phyloP scores from a whole-genome alignment of 2,888 invertebrate genomes.

The Kuschelorhynchus macadamiae region DNA sequence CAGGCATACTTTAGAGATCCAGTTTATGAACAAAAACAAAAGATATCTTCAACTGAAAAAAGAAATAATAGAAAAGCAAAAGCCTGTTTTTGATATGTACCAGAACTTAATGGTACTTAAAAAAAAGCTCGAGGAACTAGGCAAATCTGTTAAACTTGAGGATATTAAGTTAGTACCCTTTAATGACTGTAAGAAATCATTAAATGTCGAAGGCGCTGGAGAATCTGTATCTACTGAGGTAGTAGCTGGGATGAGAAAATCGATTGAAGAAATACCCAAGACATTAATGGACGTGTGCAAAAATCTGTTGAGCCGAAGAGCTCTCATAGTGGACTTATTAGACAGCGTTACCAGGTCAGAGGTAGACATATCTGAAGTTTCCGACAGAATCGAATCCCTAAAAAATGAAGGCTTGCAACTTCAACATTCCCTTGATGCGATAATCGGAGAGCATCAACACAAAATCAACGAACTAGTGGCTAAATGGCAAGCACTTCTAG shows the following conservation, averaged over 20 bases:
- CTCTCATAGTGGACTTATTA: constrained; percentile 59
- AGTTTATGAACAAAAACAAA: constrained; percentile 65
- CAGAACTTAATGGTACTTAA: constrained; percentile 62
- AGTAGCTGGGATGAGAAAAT: constrained; percentile 58
- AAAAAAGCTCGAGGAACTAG: constrained; percentile 62
- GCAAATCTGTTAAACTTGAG: constrained; percentile 61
- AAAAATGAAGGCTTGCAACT: constrained; percentile 58
- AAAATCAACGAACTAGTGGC: constrained; percentile 58
- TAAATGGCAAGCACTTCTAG: constrained; percentile 58
- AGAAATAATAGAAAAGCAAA: constrained; percentile 63
- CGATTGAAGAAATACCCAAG: constrained; percentile 62
- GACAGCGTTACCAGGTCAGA: constrained; percentile 59
- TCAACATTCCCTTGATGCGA: constrained; percentile 59
- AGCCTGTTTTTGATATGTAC: constrained; percentile 63
- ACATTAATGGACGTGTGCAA: constrained; percentile 61
- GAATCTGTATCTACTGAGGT: constrained; percentile 31
- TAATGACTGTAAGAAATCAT: constrained; percentile 27
- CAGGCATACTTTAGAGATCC: constrained; percentile 62
- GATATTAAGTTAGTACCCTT: constrained; percentile 58
- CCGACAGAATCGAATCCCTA: constrained; percentile 57
- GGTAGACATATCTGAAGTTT: constrained; percentile 55
- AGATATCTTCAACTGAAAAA: constrained; percentile 60
- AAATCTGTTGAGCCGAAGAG: constrained; percentile 60
- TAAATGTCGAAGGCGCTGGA: constrained; percentile 27
- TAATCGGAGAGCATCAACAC: constrained; percentile 57